These are phyloP conservation scores for Oeneis ivallda DNA, from an alignment of 2,888 invertebrate species.

Conservation along the genomic window DNA sequence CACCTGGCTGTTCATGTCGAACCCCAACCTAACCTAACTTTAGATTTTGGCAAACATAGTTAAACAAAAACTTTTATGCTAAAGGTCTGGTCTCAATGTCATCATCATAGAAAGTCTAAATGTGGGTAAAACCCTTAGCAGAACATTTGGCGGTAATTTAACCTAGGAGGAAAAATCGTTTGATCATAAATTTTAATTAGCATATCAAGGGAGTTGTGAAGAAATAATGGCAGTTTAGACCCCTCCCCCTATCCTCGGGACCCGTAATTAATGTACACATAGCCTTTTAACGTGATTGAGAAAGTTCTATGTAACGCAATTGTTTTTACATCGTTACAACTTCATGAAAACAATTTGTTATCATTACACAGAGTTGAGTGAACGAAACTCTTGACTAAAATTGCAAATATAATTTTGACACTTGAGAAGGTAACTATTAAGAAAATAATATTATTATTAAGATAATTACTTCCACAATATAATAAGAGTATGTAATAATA, in stretches of 20 bases:
- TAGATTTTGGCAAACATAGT: too few relatives aligned
- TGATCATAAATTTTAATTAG: slow-evolving; percentile 37
- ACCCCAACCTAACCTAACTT: too few relatives aligned
- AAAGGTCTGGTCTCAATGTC: background rate
- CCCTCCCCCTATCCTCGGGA: background rate
- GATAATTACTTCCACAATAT: too few relatives aligned
- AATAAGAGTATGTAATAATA: too few relatives aligned
- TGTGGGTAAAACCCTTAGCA: slow-evolving; percentile 8
- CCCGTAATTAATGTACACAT: slow-evolving; percentile 27
- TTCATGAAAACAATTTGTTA: slow-evolving; percentile 12
- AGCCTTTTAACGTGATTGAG: slow-evolving; percentile 27
- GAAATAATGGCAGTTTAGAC: slow-evolving; percentile 29
- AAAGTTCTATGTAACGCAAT: slow-evolving; percentile 4
- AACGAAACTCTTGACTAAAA: background rate
- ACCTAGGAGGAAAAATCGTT: slow-evolving; percentile 40
- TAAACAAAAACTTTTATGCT: too few relatives aligned
- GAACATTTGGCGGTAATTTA: slow-evolving; percentile 55
- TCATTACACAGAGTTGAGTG: background rate
- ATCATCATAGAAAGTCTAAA: too few relatives aligned
- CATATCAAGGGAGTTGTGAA: slow-evolving; percentile 36
- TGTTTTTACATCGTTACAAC: slow-evolving; percentile 7
- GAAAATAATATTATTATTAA: too few relatives aligned
- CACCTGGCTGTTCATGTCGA: too few relatives aligned
- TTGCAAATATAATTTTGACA: too few relatives aligned
- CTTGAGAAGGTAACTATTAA: too few relatives aligned